phyloP scores from a whole-genome alignment of 1,140 invertebrate genomes.

The Sarcophaga peregrina region DNA sequence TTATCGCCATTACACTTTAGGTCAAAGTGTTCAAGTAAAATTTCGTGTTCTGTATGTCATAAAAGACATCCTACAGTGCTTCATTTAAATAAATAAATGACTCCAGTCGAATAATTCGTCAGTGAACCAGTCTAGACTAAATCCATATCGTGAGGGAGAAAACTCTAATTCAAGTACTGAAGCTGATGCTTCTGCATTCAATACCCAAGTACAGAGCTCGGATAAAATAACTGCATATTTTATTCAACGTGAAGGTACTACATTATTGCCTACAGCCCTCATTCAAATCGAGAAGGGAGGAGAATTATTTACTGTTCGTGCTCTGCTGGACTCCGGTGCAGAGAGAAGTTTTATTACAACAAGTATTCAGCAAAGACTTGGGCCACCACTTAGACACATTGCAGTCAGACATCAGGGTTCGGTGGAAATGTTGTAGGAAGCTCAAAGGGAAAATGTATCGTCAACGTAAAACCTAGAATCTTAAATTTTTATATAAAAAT shows the following conservation, averaged over 20 bases:
- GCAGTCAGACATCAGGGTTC: background rate
- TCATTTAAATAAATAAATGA: background rate
- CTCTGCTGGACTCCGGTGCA: background rate
- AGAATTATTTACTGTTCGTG: background rate
- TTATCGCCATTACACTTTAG: background rate
- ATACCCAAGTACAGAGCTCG: background rate
- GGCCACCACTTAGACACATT: background rate
- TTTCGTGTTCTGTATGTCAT: background rate
- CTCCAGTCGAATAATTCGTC: background rate
- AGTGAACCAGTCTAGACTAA: background rate
- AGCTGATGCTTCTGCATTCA: background rate
- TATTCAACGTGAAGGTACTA: background rate
- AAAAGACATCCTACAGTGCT: background rate
- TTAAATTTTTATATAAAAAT: background rate
- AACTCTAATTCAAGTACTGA: background rate
- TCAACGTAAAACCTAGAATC: background rate
- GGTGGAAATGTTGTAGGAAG: background rate
- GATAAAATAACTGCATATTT: too few species aligned
- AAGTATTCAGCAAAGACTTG: background rate
- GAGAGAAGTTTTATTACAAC: background rate
- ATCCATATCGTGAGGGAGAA: background rate
- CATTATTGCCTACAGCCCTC: constrained; percentile 1
- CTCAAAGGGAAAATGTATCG: background rate
- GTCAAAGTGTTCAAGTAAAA: background rate
- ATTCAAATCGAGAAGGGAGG: background rate